Percentiles rank a stretch among this genome's conserved stretches.
Evolutionary conservation across 2,113 vertebrate species (phyloP).

Genomic region (Melanostigma gelatinosum): DNA sequence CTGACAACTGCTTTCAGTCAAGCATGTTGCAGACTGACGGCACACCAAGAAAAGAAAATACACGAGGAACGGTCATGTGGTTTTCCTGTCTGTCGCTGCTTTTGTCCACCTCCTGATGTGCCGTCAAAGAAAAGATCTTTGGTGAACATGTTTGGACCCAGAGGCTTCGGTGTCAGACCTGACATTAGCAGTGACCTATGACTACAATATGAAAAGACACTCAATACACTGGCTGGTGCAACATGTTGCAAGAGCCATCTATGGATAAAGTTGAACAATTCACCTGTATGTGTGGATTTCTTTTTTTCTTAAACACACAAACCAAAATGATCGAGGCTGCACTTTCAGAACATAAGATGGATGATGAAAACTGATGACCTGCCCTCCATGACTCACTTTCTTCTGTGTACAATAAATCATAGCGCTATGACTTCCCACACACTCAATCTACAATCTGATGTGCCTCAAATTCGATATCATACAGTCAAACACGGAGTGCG

Average conservation of each 20-base stretch:
- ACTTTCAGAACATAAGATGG: background rate
- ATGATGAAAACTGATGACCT: background rate
- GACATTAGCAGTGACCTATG: background rate
- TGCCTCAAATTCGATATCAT: background rate
- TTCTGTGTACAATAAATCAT: background rate
- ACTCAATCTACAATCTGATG: background rate
- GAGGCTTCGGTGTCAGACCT: background rate
- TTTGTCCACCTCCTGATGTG: background rate
- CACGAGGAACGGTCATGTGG: background rate
- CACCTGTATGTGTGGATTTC: background rate
- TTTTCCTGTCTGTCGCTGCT: conserved; percentile 5
- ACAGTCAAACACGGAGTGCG: background rate
- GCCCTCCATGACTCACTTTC: background rate
- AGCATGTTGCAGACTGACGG: conserved; percentile 41
- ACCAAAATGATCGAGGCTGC: background rate
- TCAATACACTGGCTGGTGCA: background rate
- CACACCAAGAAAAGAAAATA: background rate
- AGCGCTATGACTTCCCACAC: background rate
- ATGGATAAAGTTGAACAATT: background rate
- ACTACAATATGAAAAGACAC: background rate
- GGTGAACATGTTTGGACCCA: background rate
- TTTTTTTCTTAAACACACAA: background rate
- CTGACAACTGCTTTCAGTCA: conserved; percentile 52
- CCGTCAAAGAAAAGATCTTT: background rate
- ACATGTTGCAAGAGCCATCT: background rate